Percentiles rank a stretch among this genome's conserved stretches.
Evolutionary conservation across 2,113 vertebrate genomes (phyloP).

Genomic region (Oenanthe melanoleuca): DNA sequence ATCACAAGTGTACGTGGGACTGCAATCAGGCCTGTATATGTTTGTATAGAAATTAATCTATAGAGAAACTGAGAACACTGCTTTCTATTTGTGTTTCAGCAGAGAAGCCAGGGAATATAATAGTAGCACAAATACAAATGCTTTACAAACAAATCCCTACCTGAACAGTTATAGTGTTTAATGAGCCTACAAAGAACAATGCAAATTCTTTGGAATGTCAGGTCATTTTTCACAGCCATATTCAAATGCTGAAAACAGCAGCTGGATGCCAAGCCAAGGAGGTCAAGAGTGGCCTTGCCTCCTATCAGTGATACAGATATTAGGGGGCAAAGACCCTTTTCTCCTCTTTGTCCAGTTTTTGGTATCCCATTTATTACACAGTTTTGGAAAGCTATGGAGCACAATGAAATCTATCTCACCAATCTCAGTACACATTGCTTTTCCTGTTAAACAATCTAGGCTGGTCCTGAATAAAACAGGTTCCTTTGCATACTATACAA

Average conservation of each 20-base stretch:
- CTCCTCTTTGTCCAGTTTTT: background rate
- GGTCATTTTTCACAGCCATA: background rate
- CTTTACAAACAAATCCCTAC: background rate
- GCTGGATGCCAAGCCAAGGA: background rate
- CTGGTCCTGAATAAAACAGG: background rate
- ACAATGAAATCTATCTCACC: background rate
- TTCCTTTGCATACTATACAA: background rate
- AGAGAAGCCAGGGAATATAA: background rate
- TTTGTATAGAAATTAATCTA: constrained; percentile 2
- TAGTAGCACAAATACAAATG: background rate
- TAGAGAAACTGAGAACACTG: background rate
- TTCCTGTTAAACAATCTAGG: constrained; percentile 24
- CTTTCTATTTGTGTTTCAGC: background rate
- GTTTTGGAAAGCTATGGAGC: background rate
- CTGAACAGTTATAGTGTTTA: background rate
- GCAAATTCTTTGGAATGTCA: background rate
- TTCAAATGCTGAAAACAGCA: background rate
- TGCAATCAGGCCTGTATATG: background rate
- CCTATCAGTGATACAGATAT: background rate
- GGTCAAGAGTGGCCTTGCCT: background rate
- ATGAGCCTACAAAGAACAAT: background rate
- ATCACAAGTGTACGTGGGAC: background rate
- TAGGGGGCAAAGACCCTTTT: background rate
- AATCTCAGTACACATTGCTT: background rate
- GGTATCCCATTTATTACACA: background rate